These are phyloP conservation scores for Nomada lathburiana DNA, from an alignment of 2,888 invertebrate species.

Conservation along the genomic window DNA sequence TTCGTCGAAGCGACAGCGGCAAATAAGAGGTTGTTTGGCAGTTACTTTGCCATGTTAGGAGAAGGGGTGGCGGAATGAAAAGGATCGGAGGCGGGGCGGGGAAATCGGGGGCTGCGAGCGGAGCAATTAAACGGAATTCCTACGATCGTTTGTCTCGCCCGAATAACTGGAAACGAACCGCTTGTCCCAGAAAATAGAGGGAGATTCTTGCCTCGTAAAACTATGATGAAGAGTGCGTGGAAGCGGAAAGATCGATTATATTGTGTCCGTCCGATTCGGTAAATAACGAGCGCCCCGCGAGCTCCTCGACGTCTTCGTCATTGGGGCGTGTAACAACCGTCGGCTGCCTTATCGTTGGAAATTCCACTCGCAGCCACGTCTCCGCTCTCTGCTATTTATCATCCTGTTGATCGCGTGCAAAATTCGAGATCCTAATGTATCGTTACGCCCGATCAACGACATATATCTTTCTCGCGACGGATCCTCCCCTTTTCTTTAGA, in stretches of 20 bases:
- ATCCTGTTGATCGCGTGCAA: slow-evolving; percentile 1
- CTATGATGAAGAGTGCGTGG: slow-evolving; percentile 42
- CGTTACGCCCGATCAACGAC: background rate
- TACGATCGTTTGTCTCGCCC: slow-evolving; percentile 70
- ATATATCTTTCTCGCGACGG: slow-evolving; percentile 4
- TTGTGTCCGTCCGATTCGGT: slow-evolving; percentile 1
- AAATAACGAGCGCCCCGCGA: slow-evolving; percentile 22
- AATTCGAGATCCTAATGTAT: slow-evolving; percentile 30
- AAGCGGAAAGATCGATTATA: slow-evolving; percentile 36
- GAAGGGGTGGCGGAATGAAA: slow-evolving; percentile 42
- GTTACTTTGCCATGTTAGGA: slow-evolving; percentile 39
- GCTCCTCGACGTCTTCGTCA: background rate
- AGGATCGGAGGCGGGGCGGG: slow-evolving; percentile 35
- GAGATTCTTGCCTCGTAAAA: slow-evolving; percentile 52
- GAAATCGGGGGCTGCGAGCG: slow-evolving; percentile 35
- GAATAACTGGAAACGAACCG: slow-evolving; percentile 56
- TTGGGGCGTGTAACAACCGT: background rate
- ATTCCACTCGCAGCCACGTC: background rate
- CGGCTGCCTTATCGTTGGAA: background rate
- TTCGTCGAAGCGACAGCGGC: slow-evolving; percentile 13
- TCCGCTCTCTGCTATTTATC: background rate
- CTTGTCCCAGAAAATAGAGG: slow-evolving; percentile 35
- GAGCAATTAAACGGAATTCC: slow-evolving; percentile 72
- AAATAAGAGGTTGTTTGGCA: slow-evolving; percentile 59
- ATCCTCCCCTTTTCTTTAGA: slow-evolving; percentile 5